Evolutionary conservation across 2,113 vertebrate species (phyloP), one percentile per base, ranked within the genome.

Genomic region (Coptodon bakossiorum): DNA sequence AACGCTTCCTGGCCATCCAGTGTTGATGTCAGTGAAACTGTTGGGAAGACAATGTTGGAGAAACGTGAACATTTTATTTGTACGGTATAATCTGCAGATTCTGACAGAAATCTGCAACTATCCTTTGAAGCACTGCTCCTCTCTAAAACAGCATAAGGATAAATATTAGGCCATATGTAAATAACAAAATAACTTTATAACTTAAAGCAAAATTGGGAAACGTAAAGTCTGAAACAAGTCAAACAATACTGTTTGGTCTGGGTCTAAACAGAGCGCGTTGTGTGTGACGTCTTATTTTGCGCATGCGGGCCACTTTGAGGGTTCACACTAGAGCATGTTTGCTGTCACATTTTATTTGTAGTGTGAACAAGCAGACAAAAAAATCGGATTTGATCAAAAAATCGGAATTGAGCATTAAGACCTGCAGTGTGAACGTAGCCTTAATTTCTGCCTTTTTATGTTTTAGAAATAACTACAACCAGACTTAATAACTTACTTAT

Each of bases 221-320:
- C 11, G 11, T 56, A 27, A 56, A 56, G 53, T 56, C 22, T 2
- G 1, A 57, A 57, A 22, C 52, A 11, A 59, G 56, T 16, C 56
- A 2, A 29, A 57, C 56, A 57, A 29, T 29, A 57, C 1, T 57
- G 56, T 57, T 59, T 59, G 56, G 0, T 9, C 56, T 57, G 56
- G 24, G 1, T 16, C 56, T 57, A 57, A 57, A 57, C 24, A 16
- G 56, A 16, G 24, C 56, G 24, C 1, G 2, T 57, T 57, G 56
- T 57, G 24, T 5, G 54, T 57, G 24, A 57, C 0, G 4, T 57
- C 24, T 57, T 3, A 0, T 57, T 29, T 57, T 57, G 56, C 13
- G 0, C 13, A 57, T 3, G 56, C 1, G 4, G 24, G 22, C 24
- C 13, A 0, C 56, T 57, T 57, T 57, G 56, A 29, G 24, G 0